Evolutionary conservation across 2,888 invertebrate species (phyloP).

Genomic region (Leistus spinibarbis): DNA sequence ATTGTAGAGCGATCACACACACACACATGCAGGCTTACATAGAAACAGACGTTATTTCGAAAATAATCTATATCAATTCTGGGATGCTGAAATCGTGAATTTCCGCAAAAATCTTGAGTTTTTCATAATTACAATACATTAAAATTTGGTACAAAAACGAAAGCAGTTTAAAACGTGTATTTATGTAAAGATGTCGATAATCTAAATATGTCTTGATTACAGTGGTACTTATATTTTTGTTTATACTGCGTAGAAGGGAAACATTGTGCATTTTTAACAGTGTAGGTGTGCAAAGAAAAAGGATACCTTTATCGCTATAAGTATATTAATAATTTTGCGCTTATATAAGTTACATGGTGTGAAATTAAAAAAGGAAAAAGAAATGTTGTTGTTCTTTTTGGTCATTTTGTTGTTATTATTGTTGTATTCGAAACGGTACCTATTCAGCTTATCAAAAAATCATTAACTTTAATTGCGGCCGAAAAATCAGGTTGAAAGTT

Average conservation of each 20-base stretch:
- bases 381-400: conserved; percentile 21
- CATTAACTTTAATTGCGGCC: conserved; percentile 30
- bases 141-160: neutral
- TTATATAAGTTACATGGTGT: neutral
- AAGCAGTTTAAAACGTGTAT: no score
- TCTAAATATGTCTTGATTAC: neutral
- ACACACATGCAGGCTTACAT: no score
- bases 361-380: conserved; percentile 2
- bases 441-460: conserved; percentile 31
- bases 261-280: neutral
- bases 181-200: no score
- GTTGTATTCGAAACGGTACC: conserved; percentile 8
- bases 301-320: neutral
- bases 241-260: neutral
- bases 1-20: no score
- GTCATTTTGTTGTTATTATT: conserved; percentile 4
- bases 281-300: neutral
- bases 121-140: no score
- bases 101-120: no score
- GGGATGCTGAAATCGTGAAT: no score
- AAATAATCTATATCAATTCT: no score
- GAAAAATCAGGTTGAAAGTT: conserved; percentile 36
- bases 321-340: conserved; percentile 7
- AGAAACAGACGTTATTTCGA: no score
- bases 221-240: neutral